These are phyloP conservation scores for Drosophila fuyamai DNA, from an alignment of 1,140 invertebrate species.

Conservation along the genomic window DNA sequence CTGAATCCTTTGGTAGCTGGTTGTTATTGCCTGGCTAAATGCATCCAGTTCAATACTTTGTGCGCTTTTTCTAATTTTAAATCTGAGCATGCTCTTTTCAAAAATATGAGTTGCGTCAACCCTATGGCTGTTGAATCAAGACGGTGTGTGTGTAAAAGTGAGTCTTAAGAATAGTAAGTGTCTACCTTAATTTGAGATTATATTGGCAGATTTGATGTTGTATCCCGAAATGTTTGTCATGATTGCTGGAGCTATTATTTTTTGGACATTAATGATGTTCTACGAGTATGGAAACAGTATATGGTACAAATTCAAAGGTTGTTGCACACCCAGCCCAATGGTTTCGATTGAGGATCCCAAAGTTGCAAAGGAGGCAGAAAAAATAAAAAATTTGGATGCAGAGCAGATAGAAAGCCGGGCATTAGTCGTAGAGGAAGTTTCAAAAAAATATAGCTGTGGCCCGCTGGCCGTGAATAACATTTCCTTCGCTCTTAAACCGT, in stretches of 20 bases:
- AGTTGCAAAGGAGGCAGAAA: neutral
- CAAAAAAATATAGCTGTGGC: constrained; percentile 21
- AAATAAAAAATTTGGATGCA: constrained; percentile 1
- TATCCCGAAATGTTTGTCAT: constrained; percentile 1
- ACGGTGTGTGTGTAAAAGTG: neutral
- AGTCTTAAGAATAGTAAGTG: neutral
- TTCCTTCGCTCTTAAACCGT: constrained; percentile 79
- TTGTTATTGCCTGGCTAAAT: neutral
- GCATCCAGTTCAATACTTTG: neutral
- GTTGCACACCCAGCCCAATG: neutral
- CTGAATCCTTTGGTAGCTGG: neutral
- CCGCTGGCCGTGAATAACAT: constrained; percentile 87
- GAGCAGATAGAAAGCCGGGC: neutral
- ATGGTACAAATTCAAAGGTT: constrained; percentile 4
- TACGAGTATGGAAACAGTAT: neutral
- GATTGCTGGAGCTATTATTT: neutral
- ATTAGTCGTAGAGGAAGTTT: constrained; percentile 2
- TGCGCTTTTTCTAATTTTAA: too few relatives aligned
- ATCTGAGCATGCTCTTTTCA: too few relatives aligned
- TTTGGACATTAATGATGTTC: neutral
- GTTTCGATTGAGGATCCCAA: neutral
- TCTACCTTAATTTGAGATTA: neutral
- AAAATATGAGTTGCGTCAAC: neutral
- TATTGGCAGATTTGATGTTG: neutral
- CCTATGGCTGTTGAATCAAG: neutral